Conservation (phyloP, 1,140 invertebrate genomes). For the Globodera rostochiensis region DNA sequence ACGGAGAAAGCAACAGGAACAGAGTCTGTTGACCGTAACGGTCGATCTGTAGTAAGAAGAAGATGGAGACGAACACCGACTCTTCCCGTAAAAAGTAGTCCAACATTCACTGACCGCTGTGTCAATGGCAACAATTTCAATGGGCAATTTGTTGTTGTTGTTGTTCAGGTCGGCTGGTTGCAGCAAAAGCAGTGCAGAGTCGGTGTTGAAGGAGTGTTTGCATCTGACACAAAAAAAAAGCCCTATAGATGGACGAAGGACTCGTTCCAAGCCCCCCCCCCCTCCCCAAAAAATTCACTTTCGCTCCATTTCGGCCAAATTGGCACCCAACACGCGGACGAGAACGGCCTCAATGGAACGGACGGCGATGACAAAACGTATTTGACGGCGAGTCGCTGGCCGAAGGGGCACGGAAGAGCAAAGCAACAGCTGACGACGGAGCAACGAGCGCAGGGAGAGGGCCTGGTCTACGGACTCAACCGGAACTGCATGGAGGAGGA, state of each 20-base stretch:
- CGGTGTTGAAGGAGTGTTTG: constrained; percentile 49
- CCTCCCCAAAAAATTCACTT: constrained; percentile 25
- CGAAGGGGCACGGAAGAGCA: background rate
- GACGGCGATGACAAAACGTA: constrained; percentile 34
- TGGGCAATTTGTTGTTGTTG: constrained; percentile 19
- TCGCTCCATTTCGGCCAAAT: constrained; percentile 58
- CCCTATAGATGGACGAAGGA: too few species aligned
- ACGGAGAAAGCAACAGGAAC: constrained; percentile 59
- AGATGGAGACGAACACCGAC: background rate
- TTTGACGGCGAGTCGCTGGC: constrained; percentile 9
- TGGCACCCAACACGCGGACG: constrained; percentile 40
- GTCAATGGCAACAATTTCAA: constrained; percentile 58
- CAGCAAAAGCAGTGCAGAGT: constrained; percentile 48
- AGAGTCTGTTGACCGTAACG: constrained; percentile 61
- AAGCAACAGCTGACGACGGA: background rate
- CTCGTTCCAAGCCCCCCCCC: too few species aligned
- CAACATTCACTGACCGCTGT: constrained; percentile 47
- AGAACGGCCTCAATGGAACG: constrained; percentile 41
- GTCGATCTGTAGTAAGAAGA: constrained; percentile 35
- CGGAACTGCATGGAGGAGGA: background rate
- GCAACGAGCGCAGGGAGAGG: constrained; percentile 15
- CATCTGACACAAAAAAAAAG: constrained; percentile 31
- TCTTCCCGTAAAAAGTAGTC: background rate
- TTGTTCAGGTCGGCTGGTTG: constrained; percentile 12
- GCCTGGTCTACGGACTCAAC: constrained; percentile 18